phyloP scores from a whole-genome alignment of 2,797 vertebrate genomes.

The Zenarchopterus dispar region DNA sequence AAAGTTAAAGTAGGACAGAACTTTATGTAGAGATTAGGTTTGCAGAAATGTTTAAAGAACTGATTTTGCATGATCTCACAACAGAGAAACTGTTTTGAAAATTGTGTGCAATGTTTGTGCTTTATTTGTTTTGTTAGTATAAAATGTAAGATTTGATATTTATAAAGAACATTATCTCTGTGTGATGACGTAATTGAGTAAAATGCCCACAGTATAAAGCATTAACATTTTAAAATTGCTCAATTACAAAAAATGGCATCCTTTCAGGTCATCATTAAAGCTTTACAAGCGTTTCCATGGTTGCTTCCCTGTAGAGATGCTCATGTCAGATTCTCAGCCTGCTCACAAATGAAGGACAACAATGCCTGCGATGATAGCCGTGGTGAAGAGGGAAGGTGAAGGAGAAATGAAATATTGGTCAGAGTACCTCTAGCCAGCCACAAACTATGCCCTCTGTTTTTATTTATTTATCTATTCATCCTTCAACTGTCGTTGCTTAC shows the following conservation, averaged over 20 bases:
- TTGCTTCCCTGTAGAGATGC: slow-evolving; percentile 37
- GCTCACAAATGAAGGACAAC: slow-evolving; percentile 42
- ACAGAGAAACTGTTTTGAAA: neutral
- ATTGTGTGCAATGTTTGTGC: neutral
- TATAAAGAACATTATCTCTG: slow-evolving; percentile 37
- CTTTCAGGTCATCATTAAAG: slow-evolving; percentile 60
- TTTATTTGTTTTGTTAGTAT: slow-evolving; percentile 15
- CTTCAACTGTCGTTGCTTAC: too few relatives aligned
- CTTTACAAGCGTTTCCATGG: slow-evolving; percentile 44
- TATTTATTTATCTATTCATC: slow-evolving; percentile 5
- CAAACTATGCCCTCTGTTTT: slow-evolving; percentile 46
- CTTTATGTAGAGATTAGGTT: slow-evolving; percentile 24
- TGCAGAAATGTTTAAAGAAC: slow-evolving; percentile 36
- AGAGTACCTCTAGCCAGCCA: slow-evolving; percentile 58
- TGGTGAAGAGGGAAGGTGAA: slow-evolving; percentile 43
- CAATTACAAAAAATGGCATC: slow-evolving; percentile 29
- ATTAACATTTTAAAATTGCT: slow-evolving; percentile 31
- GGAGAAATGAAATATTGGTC: slow-evolving; percentile 53
- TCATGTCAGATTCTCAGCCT: slow-evolving; percentile 48
- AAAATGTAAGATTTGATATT: slow-evolving; percentile 18
- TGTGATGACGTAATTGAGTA: slow-evolving; percentile 11
- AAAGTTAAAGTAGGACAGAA: slow-evolving; percentile 51
- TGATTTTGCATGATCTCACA: slow-evolving; percentile 13
- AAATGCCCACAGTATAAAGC: slow-evolving; percentile 33
- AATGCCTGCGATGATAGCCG: slow-evolving; percentile 40